These are phyloP conservation scores for Excalfactoria chinensis DNA, from an alignment of 2,113 vertebrate genomes.

Conservation along the genomic window DNA sequence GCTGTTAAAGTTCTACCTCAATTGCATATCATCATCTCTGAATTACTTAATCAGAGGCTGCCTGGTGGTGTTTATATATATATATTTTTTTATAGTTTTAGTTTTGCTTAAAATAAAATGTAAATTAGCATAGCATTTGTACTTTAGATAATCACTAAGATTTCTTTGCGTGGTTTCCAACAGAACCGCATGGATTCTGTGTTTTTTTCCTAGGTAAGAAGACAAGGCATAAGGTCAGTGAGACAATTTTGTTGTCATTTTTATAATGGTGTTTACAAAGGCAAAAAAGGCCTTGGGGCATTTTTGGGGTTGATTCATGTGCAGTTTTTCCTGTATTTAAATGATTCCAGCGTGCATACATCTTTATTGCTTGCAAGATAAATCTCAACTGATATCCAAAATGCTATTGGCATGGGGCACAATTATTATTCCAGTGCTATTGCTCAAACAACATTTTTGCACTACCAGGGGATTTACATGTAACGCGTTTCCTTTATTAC, in stretches of 20 bases:
- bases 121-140: not conserved
- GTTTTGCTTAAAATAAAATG: not conserved
- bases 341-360: not conserved
- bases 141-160: not conserved
- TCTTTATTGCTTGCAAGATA: not conserved
- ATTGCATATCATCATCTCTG: not conserved
- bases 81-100: not conserved
- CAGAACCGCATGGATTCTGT: not conserved
- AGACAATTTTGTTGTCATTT: not conserved
- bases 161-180: not conserved
- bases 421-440: not conserved
- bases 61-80: not conserved
- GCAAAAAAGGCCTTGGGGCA: not conserved
- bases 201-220: not conserved
- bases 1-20: not conserved
- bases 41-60: not conserved
- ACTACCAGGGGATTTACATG: not conserved
- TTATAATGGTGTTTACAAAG: not conserved
- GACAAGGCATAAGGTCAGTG: not conserved
- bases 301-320: not conserved
- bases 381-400: not conserved
- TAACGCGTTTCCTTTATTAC: not conserved
- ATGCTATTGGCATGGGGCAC: not conserved
- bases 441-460: not conserved
- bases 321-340: not conserved